Base-by-base conservation (phyloP, 1,140 invertebrate species). In the Cydia amplana region DNA sequence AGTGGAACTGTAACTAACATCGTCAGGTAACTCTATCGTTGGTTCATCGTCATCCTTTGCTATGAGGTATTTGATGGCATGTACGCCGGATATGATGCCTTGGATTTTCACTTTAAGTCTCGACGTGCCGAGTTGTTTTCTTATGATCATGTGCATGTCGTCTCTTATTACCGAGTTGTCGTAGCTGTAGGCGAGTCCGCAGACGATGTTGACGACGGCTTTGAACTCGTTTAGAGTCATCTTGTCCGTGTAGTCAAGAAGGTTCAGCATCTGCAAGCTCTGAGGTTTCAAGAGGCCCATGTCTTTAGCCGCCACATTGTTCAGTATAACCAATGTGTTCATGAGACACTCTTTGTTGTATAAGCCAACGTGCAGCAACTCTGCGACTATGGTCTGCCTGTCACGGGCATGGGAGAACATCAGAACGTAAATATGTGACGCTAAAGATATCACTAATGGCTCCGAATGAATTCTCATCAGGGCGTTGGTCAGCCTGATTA, bases 111-210 rank as follows among this genome's bases (percentile, higher is more conserved):
- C 87, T 49, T 74, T 81, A n/a, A 85, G 83, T 76, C 84, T 86
- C 18, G 88, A 93, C 74, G 89, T 93, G 7, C 87, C 83, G 14
- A 93, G 79, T 80, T 93, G 87, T 81, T 93, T 93, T 77, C 83
- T 86, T 64, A 93, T 93, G 25, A 93, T 88, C 85, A 93, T 93
- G 74, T 92, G 87, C 70, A 93, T 83, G 75, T 93, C 91, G 83
- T 93, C 88, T 75, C 87, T 86, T 40, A 93, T 89, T 23, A 89
- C 80, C 49, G 92, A 93, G 75, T 91, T 90, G 75, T 93, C 87
- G 77, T 85, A 82, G 32, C 84, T 85, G 75, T 93, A 93, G 25
- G 93, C 91, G 18, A 93, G 84, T 14, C 85, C 83, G 81, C 91
- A 93, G 7, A 93, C 72, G 36, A 93, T 84, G 80, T 93, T 89